A percentile compares a stretch with the other conserved stretches of the same genome.
These are phyloP conservation scores for Chloroceryle inda DNA, from an alignment of 2,797 vertebrate genomes.

Conservation along the genomic window DNA sequence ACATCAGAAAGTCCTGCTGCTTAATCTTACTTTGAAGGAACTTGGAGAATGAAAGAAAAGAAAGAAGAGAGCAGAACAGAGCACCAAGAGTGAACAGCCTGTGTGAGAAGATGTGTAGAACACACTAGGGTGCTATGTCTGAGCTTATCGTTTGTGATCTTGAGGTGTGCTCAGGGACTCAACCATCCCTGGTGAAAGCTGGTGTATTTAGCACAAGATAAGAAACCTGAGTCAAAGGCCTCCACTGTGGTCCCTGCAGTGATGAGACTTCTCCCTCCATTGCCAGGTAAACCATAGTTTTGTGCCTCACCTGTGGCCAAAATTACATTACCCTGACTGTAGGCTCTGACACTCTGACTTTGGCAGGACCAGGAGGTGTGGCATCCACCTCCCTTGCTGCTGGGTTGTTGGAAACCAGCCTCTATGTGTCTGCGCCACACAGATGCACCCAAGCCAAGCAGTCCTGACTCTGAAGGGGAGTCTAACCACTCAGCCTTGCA, in stretches of 20 bases:
- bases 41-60: background rate
- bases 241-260: too few species aligned
- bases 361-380: too few species aligned
- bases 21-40: background rate
- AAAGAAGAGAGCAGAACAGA: background rate
- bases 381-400: too few species aligned
- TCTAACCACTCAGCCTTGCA: background rate
- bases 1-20: background rate
- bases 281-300: too few species aligned
- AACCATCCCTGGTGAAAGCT: background rate
- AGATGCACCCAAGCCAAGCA: background rate
- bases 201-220: background rate
- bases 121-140: background rate
- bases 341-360: too few species aligned
- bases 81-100: rapidly evolving
- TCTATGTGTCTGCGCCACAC: too few species aligned
- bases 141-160: background rate
- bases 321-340: too few species aligned
- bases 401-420: too few species aligned
- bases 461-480: background rate
- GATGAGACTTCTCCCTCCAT: too few species aligned
- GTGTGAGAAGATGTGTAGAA: background rate
- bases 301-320: too few species aligned
- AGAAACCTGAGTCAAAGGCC: too few species aligned
- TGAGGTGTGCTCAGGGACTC: background rate